Evolutionary conservation across 2,888 invertebrate species (phyloP).

Genomic region (Eutolmus rufibarbis): DNA sequence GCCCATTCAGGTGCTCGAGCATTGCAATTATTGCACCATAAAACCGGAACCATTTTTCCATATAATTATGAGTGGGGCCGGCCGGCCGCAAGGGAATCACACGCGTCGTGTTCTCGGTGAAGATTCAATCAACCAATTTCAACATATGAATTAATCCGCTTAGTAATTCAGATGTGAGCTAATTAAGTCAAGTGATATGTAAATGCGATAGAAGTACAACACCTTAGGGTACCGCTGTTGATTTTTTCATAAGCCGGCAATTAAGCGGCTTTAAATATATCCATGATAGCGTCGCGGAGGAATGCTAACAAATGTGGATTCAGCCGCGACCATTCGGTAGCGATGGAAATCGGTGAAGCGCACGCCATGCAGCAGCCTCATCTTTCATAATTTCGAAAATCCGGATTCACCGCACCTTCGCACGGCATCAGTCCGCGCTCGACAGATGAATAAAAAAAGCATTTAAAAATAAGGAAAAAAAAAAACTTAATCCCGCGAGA

Average conservation of each 20-base stretch:
- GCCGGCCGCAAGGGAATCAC: background rate
- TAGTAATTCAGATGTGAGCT: constrained; percentile 17
- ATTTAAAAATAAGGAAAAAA: background rate
- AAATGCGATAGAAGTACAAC: constrained; percentile 22
- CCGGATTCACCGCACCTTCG: constrained; percentile 5
- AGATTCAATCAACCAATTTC: constrained; percentile 18
- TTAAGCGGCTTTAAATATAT: constrained; percentile 24
- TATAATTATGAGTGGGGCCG: background rate
- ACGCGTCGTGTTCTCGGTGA: background rate
- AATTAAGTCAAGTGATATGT: constrained; percentile 11
- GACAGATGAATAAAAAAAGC: background rate
- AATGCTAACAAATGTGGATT: background rate
- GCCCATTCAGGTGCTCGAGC: background rate
- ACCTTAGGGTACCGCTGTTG: background rate
- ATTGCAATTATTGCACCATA: background rate
- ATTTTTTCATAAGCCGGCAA: background rate
- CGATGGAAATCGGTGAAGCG: background rate
- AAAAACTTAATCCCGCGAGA: background rate
- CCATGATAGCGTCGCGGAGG: background rate
- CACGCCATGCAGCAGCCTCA: background rate
- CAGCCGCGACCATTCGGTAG: background rate
- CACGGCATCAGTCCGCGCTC: background rate
- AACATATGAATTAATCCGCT: constrained; percentile 25
- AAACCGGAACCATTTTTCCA: constrained; percentile 4
- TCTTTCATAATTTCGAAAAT: constrained; percentile 3